A percentile compares a stretch with the other conserved stretches of the same genome.
These are phyloP conservation scores for Porphyrio hochstetteri DNA, from an alignment of 2,113 vertebrate genomes.

Conservation along the genomic window DNA sequence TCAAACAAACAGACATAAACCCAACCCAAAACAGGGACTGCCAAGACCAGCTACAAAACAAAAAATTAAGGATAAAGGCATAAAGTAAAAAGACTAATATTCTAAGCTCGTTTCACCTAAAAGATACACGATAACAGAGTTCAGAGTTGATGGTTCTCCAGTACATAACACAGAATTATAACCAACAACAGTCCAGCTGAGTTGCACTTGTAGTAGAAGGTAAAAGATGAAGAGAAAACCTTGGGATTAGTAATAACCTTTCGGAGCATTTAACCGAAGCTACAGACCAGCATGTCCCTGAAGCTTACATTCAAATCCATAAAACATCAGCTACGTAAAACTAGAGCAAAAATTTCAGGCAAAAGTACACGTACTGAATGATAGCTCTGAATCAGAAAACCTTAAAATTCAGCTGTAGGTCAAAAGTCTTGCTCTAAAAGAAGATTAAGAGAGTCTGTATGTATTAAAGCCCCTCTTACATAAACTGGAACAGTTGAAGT, in stretches of 20 bases:
- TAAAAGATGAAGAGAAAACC: background rate
- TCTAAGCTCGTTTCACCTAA: background rate
- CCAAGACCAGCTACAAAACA: background rate
- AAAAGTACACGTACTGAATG: background rate
- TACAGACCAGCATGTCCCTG: background rate
- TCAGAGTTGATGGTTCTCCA: background rate
- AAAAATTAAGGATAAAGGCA: background rate
- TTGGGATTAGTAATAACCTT: background rate
- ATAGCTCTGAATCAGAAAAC: background rate
- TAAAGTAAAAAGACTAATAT: background rate
- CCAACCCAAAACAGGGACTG: background rate
- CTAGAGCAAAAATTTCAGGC: background rate
- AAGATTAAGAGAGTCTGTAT: background rate
- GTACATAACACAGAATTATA: background rate
- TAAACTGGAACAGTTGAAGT: slow-evolving; percentile 5
- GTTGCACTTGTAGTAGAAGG: background rate
- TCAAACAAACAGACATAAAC: background rate
- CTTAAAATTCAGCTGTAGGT: background rate
- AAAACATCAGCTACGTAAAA: slow-evolving; percentile 1
- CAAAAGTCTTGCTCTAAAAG: slow-evolving; percentile 10
- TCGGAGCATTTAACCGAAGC: background rate
- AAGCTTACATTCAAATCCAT: slow-evolving; percentile 15
- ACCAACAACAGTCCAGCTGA: background rate
- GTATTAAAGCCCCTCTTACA: background rate
- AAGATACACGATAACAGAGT: background rate